These are phyloP conservation scores for Byasa hedistus DNA, from an alignment of 2,888 invertebrate species.

Conservation along the genomic window DNA sequence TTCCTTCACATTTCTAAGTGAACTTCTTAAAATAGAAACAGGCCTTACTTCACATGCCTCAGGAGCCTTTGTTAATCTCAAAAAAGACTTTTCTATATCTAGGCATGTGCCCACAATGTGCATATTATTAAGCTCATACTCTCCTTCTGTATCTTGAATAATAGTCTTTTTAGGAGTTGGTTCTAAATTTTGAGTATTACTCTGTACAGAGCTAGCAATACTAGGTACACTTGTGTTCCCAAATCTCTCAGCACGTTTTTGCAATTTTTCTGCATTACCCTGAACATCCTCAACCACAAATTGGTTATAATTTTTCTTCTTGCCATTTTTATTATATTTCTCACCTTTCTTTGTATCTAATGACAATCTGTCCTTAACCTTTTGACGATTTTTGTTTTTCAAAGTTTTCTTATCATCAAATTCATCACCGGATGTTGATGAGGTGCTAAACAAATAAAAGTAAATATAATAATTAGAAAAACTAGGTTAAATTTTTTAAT, in stretches of 20 bases:
- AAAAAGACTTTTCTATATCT: slow-evolving; percentile 97
- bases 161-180: slow-evolving; percentile 56
- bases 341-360: slow-evolving; percentile 66
- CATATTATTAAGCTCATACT: slow-evolving; percentile 91
- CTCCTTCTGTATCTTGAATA: slow-evolving; percentile 82
- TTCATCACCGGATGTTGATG: slow-evolving; percentile 77
- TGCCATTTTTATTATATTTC: slow-evolving; percentile 73
- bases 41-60: slow-evolving; percentile 95
- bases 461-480: slow-evolving; percentile 10
- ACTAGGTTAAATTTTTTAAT: slow-evolving; percentile 11
- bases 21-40: slow-evolving; percentile 88
- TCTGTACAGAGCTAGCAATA: slow-evolving; percentile 70
- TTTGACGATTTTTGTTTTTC: slow-evolving; percentile 69
- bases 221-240: slow-evolving; percentile 74
- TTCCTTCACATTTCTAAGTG: slow-evolving; percentile 93
- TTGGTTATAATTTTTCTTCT: slow-evolving; percentile 83
- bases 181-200: slow-evolving; percentile 55
- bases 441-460: slow-evolving; percentile 62
- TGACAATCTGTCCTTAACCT: slow-evolving; percentile 80
- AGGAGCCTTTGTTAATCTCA: slow-evolving; percentile 97
- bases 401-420: slow-evolving; percentile 71
- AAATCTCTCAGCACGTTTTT: slow-evolving; percentile 95
- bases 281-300: slow-evolving; percentile 84
- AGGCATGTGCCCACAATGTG: slow-evolving; percentile 97
- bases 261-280: slow-evolving; percentile 88